A percentile compares a stretch with the other conserved stretches of the same genome.
phyloP scores from a whole-genome alignment of 2,797 vertebrate species.

The Mycteria americana region DNA sequence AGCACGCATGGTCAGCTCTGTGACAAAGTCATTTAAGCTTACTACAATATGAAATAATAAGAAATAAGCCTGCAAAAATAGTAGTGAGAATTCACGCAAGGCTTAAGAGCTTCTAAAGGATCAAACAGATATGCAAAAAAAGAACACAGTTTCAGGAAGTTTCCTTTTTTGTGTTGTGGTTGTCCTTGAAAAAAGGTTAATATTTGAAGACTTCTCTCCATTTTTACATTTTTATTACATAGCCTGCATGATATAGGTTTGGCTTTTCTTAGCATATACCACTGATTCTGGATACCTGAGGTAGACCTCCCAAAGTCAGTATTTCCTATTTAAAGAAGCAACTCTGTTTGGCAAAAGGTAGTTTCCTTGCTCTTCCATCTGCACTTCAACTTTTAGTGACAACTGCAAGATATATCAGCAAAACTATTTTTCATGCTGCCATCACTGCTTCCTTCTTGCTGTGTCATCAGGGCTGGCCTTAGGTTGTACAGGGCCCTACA shows the following conservation, averaged over 20 bases:
- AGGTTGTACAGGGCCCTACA: neutral
- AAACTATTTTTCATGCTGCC: neutral
- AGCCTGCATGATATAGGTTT: neutral
- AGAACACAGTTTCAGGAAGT: neutral
- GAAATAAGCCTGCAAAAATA: neutral
- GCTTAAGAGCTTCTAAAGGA: neutral
- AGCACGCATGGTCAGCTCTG: neutral
- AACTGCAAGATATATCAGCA: neutral
- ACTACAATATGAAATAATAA: neutral
- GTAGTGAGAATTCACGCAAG: neutral
- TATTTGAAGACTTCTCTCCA: neutral
- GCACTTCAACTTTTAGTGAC: neutral
- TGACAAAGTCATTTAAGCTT: neutral
- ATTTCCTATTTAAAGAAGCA: neutral
- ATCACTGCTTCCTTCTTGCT: neutral
- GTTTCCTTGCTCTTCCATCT: neutral
- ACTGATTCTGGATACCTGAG: neutral
- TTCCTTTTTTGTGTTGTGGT: neutral
- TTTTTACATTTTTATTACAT: neutral
- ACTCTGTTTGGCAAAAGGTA: neutral
- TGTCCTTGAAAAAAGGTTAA: neutral
- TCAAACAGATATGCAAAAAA: neutral
- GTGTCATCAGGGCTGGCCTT: neutral
- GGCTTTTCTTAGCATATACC: neutral
- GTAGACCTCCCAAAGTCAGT: neutral